These are phyloP conservation scores for Nesogale talazaci DNA, from an alignment of 2,113 vertebrate genomes.

Conservation along the genomic window DNA sequence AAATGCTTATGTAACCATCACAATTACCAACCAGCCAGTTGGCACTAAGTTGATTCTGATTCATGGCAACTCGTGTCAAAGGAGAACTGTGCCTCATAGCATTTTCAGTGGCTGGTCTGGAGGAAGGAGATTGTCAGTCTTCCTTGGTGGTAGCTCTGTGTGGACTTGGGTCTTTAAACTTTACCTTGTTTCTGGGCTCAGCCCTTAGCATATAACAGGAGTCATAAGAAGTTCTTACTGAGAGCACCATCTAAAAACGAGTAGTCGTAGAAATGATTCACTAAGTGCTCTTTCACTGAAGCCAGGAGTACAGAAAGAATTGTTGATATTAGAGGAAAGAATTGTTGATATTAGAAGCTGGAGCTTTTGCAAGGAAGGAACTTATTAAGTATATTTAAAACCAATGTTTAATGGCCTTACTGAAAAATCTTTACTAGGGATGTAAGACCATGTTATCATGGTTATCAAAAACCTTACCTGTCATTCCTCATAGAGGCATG, in stretches of 20 bases:
- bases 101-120: neutral
- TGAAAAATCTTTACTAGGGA: slow-evolving; percentile 16
- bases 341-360: neutral
- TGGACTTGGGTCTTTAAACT: neutral
- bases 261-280: neutral
- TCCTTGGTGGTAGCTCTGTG: neutral
- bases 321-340: neutral
- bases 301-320: neutral
- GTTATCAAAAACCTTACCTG: neutral
- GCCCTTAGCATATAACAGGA: neutral
- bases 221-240: neutral
- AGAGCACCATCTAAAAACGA: slow-evolving; percentile 23
- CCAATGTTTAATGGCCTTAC: neutral
- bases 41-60: neutral
- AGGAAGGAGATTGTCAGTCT: neutral
- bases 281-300: neutral
- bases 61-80: neutral
- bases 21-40: neutral
- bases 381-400: slow-evolving; percentile 11
- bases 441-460: slow-evolving; percentile 20
- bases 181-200: neutral
- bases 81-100: neutral
- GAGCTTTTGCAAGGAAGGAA: neutral
- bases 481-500: neutral
- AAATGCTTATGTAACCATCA: too few relatives aligned